These are phyloP conservation scores for Sminthurinus aureus DNA, from an alignment of 2,888 invertebrate species.

Conservation along the genomic window DNA sequence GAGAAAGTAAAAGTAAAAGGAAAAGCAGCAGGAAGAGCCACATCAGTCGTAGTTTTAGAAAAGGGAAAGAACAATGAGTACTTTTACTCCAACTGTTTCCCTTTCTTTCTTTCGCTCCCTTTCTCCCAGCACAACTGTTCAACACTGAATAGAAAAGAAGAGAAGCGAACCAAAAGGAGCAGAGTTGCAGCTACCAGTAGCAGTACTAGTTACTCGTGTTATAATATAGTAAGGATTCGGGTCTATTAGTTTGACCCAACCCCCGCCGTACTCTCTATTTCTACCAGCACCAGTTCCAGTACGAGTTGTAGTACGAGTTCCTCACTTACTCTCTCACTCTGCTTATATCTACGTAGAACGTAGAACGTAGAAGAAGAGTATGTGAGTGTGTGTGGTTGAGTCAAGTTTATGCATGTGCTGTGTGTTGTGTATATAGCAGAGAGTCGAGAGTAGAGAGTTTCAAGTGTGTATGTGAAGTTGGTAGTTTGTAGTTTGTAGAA, in stretches of 20 bases:
- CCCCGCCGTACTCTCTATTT: not conserved
- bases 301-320: not conserved
- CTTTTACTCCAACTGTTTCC: not conserved
- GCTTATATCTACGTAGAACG: no score
- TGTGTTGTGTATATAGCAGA: not conserved
- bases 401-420: not conserved
- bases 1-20: not conserved
- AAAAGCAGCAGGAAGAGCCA: not conserved
- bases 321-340: not conserved
- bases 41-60: no score
- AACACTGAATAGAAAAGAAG: no score
- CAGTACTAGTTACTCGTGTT: not conserved
- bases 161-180: no score
- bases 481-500: no score
- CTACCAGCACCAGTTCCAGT: no score
- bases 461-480: not conserved
- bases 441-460: not conserved
- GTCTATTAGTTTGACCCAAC: slow-evolving; percentile 1
- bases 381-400: no score
- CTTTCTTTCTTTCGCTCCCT: no score
- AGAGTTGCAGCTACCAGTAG: not conserved
- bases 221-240: not conserved
- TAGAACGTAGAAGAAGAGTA: no score
- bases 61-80: no score
- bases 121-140: no score